These are phyloP conservation scores for Stichopus horrens DNA, from an alignment of 53 echinoderm and acorn worm genomes.

Conservation along the genomic window DNA sequence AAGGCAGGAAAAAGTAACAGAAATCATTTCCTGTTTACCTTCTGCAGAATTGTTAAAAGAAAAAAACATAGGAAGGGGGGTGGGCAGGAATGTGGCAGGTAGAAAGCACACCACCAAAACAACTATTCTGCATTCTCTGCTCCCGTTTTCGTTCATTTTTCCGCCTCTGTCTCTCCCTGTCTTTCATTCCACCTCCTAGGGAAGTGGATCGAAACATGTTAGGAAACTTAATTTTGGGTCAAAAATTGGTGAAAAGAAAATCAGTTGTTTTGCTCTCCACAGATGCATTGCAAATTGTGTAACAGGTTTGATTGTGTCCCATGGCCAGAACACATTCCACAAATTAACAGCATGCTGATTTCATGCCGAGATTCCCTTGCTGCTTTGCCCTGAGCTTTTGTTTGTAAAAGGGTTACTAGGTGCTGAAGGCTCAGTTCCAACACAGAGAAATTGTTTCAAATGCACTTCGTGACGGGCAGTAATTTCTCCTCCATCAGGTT, in stretches of 20 bases:
- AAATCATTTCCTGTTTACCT: too few relatives aligned
- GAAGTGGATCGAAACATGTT: not conserved
- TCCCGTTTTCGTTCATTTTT: not conserved
- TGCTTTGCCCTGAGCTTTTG: constrained; percentile 36
- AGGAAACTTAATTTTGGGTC: not conserved
- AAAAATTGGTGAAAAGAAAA: constrained; percentile 6
- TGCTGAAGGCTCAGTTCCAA: constrained; percentile 23
- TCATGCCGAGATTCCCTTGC: constrained; percentile 14
- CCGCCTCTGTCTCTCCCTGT: not conserved
- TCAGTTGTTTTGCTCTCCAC: constrained; percentile 33
- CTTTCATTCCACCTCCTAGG: not conserved
- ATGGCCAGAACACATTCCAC: constrained; percentile 4
- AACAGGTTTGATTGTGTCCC: constrained; percentile 46
- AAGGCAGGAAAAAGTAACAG: too few relatives aligned
- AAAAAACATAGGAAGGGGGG: too few relatives aligned
- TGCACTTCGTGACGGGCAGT: constrained; percentile 27
- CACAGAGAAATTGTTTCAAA: constrained; percentile 40
- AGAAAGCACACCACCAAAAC: not conserved
- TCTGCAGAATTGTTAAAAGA: too few relatives aligned
- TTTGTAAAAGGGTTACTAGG: constrained; percentile 41
- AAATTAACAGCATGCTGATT: constrained; percentile 34
- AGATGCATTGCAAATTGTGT: constrained; percentile 31
- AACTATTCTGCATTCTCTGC: not conserved
- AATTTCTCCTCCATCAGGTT: constrained; percentile 27
- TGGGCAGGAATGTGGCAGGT: not conserved